phyloP scores from a whole-genome alignment of 37 sponge, comb jelly and placozoan species.

The Beroe forskalii region DNA sequence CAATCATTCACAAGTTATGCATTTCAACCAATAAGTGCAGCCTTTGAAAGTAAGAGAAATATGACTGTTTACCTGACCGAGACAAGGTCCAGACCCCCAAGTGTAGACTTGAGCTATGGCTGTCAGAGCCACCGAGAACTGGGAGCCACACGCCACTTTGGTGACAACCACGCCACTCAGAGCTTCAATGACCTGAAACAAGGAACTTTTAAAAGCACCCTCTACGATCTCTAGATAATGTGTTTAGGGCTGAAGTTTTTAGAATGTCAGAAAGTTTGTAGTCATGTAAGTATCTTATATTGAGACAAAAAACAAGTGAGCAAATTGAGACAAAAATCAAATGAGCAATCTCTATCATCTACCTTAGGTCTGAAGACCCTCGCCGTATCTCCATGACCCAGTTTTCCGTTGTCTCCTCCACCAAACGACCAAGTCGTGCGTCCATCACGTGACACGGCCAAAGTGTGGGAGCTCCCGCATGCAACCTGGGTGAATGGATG shows the following conservation, averaged over 20 bases:
- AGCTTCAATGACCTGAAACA: slow-evolving; percentile 71
- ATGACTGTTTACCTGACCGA: slow-evolving; percentile 67
- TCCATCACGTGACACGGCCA: slow-evolving; percentile 76
- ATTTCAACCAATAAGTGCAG: too few species aligned
- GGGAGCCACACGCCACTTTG: slow-evolving; percentile 72
- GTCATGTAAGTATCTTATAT: too few species aligned
- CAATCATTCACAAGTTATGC: too few species aligned
- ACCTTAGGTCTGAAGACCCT: slow-evolving; percentile 73
- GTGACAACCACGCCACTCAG: slow-evolving; percentile 71
- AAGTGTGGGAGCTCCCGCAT: slow-evolving; percentile 81
- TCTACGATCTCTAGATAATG: too few species aligned
- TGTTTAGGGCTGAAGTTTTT: too few species aligned
- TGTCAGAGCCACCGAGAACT: slow-evolving; percentile 73
- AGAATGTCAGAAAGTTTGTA: too few species aligned
- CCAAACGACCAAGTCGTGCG: slow-evolving; percentile 87
- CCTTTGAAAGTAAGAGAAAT: too few species aligned
- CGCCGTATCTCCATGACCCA: slow-evolving; percentile 83
- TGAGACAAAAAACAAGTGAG: too few species aligned
- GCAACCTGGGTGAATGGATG: slow-evolving; percentile 79
- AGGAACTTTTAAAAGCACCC: too few species aligned
- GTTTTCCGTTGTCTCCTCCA: slow-evolving; percentile 75
- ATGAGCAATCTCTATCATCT: too few species aligned
- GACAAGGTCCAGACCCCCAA: slow-evolving; percentile 67
- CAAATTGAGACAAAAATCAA: too few species aligned
- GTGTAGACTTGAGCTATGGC: slow-evolving; percentile 70